Percentiles rank a stretch among this genome's conserved stretches.
These are phyloP conservation scores for Acrossocheilus fasciatus DNA, from an alignment of 2,797 vertebrate genomes.

Conservation along the genomic window DNA sequence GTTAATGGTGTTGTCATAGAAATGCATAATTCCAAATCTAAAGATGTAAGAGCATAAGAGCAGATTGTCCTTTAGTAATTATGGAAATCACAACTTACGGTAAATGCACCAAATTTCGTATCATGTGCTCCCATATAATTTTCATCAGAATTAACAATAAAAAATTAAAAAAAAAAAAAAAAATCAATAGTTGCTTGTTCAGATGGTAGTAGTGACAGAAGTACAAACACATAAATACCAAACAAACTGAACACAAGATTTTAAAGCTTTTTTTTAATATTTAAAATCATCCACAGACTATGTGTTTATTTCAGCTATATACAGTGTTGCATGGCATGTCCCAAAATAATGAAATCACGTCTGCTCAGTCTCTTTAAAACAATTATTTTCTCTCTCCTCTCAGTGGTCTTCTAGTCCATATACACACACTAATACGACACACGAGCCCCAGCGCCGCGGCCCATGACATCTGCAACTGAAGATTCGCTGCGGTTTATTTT, in stretches of 20 bases:
- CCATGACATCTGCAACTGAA: neutral
- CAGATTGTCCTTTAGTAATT: too few relatives aligned
- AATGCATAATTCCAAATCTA: too few relatives aligned
- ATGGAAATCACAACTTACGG: too few relatives aligned
- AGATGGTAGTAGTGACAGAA: neutral
- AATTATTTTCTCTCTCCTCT: constrained; percentile 38
- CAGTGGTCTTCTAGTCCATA: constrained; percentile 52
- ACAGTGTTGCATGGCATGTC: constrained; percentile 72
- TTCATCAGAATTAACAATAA: neutral
- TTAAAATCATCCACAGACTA: constrained; percentile 1
- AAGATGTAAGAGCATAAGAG: too few relatives aligned
- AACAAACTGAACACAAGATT: neutral
- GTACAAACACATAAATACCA: neutral
- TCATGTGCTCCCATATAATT: neutral
- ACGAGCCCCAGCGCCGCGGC: constrained; percentile 1
- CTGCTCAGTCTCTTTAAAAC: constrained; percentile 26
- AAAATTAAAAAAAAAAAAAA: neutral
- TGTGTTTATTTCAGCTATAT: constrained; percentile 73
- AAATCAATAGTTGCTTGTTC: neutral
- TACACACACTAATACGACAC: constrained; percentile 57
- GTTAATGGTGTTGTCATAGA: neutral
- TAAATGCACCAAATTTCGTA: neutral
- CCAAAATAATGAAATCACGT: constrained; percentile 61
- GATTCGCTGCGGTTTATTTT: constrained; percentile 3
- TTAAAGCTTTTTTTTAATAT: neutral